Evolutionary conservation across 2,888 invertebrate genomes (phyloP), one percentile per base, ranked within the genome.

Genomic region (Mermis nigrescens): DNA sequence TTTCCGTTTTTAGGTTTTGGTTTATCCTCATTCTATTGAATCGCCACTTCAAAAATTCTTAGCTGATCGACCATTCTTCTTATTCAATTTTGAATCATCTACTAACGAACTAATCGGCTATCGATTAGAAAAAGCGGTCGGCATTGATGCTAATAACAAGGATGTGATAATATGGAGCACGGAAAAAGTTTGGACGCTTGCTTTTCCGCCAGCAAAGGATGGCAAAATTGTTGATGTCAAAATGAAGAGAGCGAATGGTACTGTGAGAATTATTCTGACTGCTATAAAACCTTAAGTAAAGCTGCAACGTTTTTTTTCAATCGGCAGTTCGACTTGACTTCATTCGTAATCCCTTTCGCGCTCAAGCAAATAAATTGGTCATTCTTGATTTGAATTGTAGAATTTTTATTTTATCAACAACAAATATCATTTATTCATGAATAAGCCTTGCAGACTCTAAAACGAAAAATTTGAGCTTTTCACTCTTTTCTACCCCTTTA

Each of bases 151-250:
- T n/a, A 24, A 12, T 48, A 7, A 12, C 24, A n/a, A n/a, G n/a
- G n/a, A n/a, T n/a, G n/a, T n/a, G n/a, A 7, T 48, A 48, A 48
- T 48, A n/a, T 48, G 24, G 19, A 24, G 24, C 4, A 3, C 27
- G 51, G 31, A 58, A 46, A 4, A 4, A 26, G 55, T 57, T 27
- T 69, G 69, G 69, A 62, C 57, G 12, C 62, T 64, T n/a, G 61
- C 63, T 29, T 58, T 70, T 19, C 62, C 63, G 2, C 57, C 68
- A 12, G 63, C 57, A 2, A 28, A 61, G 19, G 63, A 61, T 48
- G 70, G 69, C 29, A 63, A 65, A 52, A 65, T 70, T 38, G 59
- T 67, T 3, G 59, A 60, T 7, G 61, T 70, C 2, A 63, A 64
- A 45, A 66, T 68, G 46, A 69, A 69, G 59, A 63, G 65, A 1